Evolutionary conservation across 2,888 invertebrate species (phyloP), one percentile per base, ranked within the genome.

Genomic region (Pemphredon lugubris): DNA sequence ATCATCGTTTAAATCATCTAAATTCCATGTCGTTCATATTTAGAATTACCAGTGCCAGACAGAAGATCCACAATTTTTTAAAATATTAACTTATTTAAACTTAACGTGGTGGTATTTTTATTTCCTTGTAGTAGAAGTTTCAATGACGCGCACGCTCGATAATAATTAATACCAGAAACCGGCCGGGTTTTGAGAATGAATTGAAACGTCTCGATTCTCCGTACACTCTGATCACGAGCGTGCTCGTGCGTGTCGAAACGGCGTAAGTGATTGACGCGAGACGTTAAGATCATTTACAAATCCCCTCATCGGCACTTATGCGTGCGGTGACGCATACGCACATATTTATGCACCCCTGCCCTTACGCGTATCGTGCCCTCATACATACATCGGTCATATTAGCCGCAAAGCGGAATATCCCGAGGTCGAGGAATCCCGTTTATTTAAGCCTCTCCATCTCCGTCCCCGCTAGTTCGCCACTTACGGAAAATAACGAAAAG

Each of bases 241-340:
- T 75, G 47, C 45, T 21, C 47, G 64, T 20, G 48, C 51, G 71
- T 64, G 64, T 61, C 37, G 63, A 80, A 82, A 79, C 70, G 73
- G 69, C 73, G 77, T 86, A 85, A 87, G 85, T 86, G 87, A 88
- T 87, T 86, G 87, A 84, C 84, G 83, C 80, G 82, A 72, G 72
- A 83, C 75, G 83, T 81, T 82, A 83, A 83, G 83, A 87, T 88
- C 85, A 86, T 86, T 84, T 84, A 85, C 84, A 85, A 83, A 83
- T 85, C 83, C 81, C 81, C 73, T 77, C 73, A 77, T 73, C 79
- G 74, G 73, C 77, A 82, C 80, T 84, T 82, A 83, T 82, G 80
- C 78, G 77, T 64, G 78, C 84, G 86, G 84, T 89, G 89, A 89
- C 88, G 88, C 89, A 89, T 86, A 86, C 84, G 80, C 78, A 79